These are phyloP conservation scores for Nycticebus coucang DNA, from an alignment of 2,113 vertebrate species.

Conservation along the genomic window DNA sequence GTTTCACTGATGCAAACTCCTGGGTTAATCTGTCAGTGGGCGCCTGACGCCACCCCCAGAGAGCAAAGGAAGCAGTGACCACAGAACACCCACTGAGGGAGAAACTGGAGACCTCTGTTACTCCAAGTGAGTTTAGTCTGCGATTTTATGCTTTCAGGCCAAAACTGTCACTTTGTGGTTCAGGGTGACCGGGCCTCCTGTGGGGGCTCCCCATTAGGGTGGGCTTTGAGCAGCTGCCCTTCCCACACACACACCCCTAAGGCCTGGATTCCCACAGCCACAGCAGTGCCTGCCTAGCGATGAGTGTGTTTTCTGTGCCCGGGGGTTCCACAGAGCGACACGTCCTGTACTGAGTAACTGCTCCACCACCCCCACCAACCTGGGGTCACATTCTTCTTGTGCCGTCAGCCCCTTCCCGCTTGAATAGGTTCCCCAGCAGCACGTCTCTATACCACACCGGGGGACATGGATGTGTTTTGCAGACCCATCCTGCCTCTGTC, in stretches of 20 bases:
- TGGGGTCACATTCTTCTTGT: neutral
- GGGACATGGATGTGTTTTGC: neutral
- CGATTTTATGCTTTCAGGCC: neutral
- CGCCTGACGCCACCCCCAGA: neutral
- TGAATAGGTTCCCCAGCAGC: neutral
- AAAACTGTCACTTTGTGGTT: neutral
- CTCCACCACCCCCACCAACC: fast-evolving
- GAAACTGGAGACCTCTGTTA: conserved; percentile 45
- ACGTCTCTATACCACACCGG: neutral
- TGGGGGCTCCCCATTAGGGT: neutral
- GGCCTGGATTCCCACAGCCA: neutral
- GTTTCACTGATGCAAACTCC: neutral
- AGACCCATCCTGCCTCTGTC: neutral
- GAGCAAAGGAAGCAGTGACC: neutral
- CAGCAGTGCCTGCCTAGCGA: neutral
- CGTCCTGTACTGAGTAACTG: no score
- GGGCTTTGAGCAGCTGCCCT: neutral
- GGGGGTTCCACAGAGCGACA: neutral
- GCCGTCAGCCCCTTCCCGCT: neutral
- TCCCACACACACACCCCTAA: neutral
- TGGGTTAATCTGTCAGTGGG: neutral
- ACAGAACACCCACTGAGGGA: conserved; percentile 33
- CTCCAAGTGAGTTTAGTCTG: neutral
- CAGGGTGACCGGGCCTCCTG: neutral
- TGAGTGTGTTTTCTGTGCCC: fast-evolving